phyloP scores from a whole-genome alignment of 2,888 invertebrate genomes.

The Perdita meconis region DNA sequence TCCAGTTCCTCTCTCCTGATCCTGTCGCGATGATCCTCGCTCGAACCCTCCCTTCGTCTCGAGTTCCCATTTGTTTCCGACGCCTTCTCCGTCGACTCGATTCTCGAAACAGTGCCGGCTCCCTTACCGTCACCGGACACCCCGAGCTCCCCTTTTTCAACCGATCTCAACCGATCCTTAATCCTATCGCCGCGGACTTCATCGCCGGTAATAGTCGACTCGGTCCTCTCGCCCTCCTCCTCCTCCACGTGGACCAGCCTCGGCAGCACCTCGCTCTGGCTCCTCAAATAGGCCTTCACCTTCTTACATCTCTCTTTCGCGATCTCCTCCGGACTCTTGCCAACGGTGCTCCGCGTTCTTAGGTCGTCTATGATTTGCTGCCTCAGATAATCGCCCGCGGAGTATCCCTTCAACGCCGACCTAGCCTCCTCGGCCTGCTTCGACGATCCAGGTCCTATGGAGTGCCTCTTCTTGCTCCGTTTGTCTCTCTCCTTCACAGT shows the following conservation, averaged over 20 bases:
- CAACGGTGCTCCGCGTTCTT: constrained; percentile 52
- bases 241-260: constrained; percentile 50
- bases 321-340: constrained; percentile 71
- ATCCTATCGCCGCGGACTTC: not conserved
- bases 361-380: constrained; percentile 78
- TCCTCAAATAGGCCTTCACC: constrained; percentile 74
- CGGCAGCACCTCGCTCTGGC: constrained; percentile 62
- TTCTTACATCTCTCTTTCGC: constrained; percentile 74
- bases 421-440: constrained; percentile 16
- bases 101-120: not conserved
- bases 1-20: constrained; percentile 70
- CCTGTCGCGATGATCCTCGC: constrained; percentile 26
- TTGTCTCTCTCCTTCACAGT: constrained; percentile 57
- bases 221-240: constrained; percentile 2
- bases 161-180: constrained; percentile 23
- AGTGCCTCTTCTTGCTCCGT: constrained; percentile 66
- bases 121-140: not conserved
- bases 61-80: not conserved
- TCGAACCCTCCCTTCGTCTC: not conserved
- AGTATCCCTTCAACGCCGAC: constrained; percentile 70
- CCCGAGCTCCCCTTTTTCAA: constrained; percentile 3
- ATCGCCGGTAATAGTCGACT: not conserved
- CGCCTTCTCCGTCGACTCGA: constrained; percentile 8
- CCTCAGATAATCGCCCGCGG: constrained; percentile 77
- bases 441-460: constrained; percentile 58